A percentile compares a stretch with the other conserved stretches of the same genome.
These are phyloP conservation scores for Strix aluco DNA, from an alignment of 2,113 vertebrate genomes.

Conservation along the genomic window DNA sequence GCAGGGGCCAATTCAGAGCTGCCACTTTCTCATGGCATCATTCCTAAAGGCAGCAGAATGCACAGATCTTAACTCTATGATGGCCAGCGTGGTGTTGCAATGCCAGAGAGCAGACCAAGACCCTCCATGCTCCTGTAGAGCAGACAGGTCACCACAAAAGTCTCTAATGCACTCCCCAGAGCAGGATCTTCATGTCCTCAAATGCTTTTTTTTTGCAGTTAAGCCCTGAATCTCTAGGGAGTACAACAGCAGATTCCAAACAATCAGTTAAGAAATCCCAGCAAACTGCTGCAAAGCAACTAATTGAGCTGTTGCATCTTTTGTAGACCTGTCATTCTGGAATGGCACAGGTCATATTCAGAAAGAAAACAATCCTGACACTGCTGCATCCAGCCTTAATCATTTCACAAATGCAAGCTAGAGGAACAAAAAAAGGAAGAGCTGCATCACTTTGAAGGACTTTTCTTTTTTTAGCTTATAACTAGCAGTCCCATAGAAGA, in stretches of 20 bases:
- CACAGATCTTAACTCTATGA: conserved; percentile 14
- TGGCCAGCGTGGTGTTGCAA: background rate
- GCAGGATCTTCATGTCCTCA: background rate
- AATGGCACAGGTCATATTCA: background rate
- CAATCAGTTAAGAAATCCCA: background rate
- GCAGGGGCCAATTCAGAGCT: conserved; percentile 48
- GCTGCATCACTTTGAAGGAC: background rate
- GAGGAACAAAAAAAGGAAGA: background rate
- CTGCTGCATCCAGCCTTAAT: background rate
- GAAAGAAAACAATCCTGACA: conserved; percentile 38
- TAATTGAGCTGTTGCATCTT: conserved; percentile 21
- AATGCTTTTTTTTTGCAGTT: background rate
- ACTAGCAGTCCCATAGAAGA: background rate
- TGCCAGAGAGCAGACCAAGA: background rate
- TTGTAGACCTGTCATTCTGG: conserved; percentile 25
- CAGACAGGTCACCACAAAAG: background rate
- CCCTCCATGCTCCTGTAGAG: accelerated
- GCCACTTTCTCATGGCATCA: conserved; percentile 47
- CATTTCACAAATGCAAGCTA: background rate
- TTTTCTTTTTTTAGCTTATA: background rate
- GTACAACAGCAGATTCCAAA: background rate
- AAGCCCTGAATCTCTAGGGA: background rate
- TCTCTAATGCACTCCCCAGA: background rate
- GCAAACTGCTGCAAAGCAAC: conserved; percentile 22
- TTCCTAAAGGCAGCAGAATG: conserved; percentile 25